These are phyloP conservation scores for Ammodytes marinus DNA, from an alignment of 2,113 vertebrate genomes.

Conservation along the genomic window DNA sequence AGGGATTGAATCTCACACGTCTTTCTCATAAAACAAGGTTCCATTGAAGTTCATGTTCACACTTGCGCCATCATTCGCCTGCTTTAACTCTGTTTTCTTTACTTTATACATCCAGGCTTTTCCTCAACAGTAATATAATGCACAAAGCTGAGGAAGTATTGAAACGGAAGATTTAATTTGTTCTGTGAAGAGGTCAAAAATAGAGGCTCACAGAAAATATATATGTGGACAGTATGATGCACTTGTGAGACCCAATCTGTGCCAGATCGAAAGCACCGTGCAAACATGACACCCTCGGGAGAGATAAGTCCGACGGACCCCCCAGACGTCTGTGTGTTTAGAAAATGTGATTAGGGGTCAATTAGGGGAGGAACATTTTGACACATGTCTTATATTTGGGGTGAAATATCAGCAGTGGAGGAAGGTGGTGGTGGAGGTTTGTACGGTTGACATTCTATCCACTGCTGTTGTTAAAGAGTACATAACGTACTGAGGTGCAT, in stretches of 20 bases:
- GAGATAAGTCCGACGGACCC: conserved; percentile 57
- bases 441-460: conserved; percentile 53
- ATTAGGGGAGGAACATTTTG: conserved; percentile 77
- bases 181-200: conserved; percentile 8
- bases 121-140: neutral
- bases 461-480: conserved; percentile 40
- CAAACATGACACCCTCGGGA: conserved; percentile 75
- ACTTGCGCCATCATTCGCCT: neutral
- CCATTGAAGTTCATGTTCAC: conserved; percentile 7
- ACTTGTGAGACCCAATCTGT: conserved; percentile 4
- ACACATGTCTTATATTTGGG: conserved; percentile 80
- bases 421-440: conserved; percentile 33
- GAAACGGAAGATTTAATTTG: neutral
- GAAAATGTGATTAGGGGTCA: conserved; percentile 80
- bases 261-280: conserved; percentile 20
- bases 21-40: conserved; percentile 18
- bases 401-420: conserved; percentile 54
- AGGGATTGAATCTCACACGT: conserved; percentile 1
- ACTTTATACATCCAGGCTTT: neutral
- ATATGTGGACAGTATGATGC: neutral
- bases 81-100: conserved; percentile 20
- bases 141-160: neutral
- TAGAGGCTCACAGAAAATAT: conserved; percentile 10
- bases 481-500: conserved; percentile 19
- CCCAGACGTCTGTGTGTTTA: conserved; percentile 76